Evolutionary conservation across 2,797 vertebrate species (phyloP), one percentile per base, ranked within the genome.

Genomic region (Ficedula albicollis): DNA sequence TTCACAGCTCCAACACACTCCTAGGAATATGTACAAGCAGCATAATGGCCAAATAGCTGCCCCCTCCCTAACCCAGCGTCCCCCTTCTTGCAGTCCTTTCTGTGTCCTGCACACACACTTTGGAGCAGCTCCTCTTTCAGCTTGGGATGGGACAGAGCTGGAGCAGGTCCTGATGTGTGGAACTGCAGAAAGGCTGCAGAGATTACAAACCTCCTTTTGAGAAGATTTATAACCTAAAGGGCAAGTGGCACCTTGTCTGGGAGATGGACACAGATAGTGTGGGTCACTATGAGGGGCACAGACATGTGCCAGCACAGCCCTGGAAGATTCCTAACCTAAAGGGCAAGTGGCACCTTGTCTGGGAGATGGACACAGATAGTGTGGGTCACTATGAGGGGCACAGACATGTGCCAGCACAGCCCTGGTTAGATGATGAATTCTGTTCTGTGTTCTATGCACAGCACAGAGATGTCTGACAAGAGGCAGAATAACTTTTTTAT

Each of bases 161-260:
- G 60, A 67, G 68, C 5, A 38, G 10, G 19, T 60, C 46, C 49
- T 12, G 6, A 19, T 32, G 29, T 5, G 4, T 39, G 43, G 27
- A 66, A 32, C 7, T 46, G 25, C 76, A 72, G 41, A 63, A 89
- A 29, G 32, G 10, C 23, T 41, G 29, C 21, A 81, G 41, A 62
- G 32, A 63, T 36, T 1, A 0, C 11, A 46, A 1, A 64, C 30
- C 26, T 30, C 13, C 1, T 1, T 64, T 68, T 63, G 29, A n/a
- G n/a, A 73, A 82, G 27, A 39, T 90, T 84, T 88, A 43, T 36
- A 43, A 51, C 12, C 17, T 13, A 25, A 59, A 85, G 32, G 11
- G 15, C 19, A 56, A 77, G 56, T 19, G 25, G 16, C 9, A 58
- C 1, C 36, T 43, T 23, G 46, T 34, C 30, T 75, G 58, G 32